Conservation (phyloP, 2,888 invertebrate genomes). For the Crioceris asparagi region DNA sequence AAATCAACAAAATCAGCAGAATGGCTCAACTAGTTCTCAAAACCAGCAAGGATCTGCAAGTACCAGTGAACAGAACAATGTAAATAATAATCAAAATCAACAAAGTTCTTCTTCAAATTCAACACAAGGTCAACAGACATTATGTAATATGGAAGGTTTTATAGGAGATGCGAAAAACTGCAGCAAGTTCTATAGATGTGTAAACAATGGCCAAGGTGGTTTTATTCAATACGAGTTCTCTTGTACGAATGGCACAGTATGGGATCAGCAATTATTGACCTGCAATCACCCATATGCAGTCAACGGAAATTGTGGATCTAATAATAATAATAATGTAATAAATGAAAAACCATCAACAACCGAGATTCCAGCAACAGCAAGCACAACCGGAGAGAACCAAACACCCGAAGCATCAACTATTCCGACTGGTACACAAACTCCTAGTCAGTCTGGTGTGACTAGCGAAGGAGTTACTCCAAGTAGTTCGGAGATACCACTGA, state of each 20-base stretch:
- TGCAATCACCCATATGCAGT: slow-evolving; percentile 62
- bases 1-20: slow-evolving; percentile 17
- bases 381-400: too few relatives aligned
- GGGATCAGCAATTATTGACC: slow-evolving; percentile 55
- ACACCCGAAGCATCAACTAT: too few relatives aligned
- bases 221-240: slow-evolving; percentile 57
- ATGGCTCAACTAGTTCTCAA: slow-evolving; percentile 7
- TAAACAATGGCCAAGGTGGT: slow-evolving; percentile 47
- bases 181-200: slow-evolving; percentile 66
- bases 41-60: slow-evolving; percentile 12
- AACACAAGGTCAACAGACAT: neutral
- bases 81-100: slow-evolving; percentile 12
- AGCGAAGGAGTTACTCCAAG: slow-evolving; percentile 4
- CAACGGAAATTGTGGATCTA: slow-evolving; percentile 17
- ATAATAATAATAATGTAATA: too few relatives aligned
- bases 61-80: slow-evolving; percentile 5
- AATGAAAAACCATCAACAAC: too few relatives aligned
- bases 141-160: slow-evolving; percentile 57
- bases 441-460: slow-evolving; percentile 4
- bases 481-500: neutral
- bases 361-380: too few relatives aligned
- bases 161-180: slow-evolving; percentile 57
- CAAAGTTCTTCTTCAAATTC: slow-evolving; percentile 6
- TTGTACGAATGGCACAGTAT: slow-evolving; percentile 66
- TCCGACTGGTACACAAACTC: too few relatives aligned